These are phyloP conservation scores for Myripristis jacobus DNA, from an alignment of 2,797 vertebrate genomes.

Conservation along the genomic window DNA sequence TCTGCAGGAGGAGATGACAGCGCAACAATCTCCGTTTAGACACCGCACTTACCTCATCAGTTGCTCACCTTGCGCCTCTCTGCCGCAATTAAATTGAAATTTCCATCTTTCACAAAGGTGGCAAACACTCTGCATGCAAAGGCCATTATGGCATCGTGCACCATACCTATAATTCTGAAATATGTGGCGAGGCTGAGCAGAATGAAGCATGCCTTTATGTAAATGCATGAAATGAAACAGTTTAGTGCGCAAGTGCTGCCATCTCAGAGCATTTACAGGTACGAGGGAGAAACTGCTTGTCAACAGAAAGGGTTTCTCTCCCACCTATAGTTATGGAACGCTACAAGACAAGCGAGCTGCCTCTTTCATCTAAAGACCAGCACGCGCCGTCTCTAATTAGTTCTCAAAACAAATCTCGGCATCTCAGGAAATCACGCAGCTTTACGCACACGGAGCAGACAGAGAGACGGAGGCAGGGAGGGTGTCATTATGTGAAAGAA, in stretches of 20 bases:
- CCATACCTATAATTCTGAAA: not conserved
- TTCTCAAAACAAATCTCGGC: not conserved
- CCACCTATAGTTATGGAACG: not conserved
- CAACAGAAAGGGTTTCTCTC: not conserved
- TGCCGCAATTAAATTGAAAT: not conserved
- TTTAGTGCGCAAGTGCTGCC: not conserved
- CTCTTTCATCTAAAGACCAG: not conserved
- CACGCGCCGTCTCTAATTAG: not conserved
- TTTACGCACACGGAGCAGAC: not conserved
- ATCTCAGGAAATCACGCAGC: not conserved
- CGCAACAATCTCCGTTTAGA: constrained; percentile 1
- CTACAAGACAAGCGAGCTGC: not conserved
- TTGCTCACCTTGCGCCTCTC: not conserved
- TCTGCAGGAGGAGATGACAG: not conserved
- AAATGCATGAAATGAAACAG: not conserved
- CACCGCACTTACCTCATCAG: not conserved
- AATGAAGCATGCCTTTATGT: not conserved
- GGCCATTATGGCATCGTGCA: not conserved
- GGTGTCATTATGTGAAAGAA: constrained; percentile 8
- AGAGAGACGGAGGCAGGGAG: not conserved
- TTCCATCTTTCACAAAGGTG: not conserved
- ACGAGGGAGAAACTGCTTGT: not conserved
- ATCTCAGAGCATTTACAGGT: not conserved
- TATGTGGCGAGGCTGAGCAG: not conserved
- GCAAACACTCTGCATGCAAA: not conserved